phyloP scores from a whole-genome alignment of 2,797 vertebrate genomes.

The Lates japonicus region DNA sequence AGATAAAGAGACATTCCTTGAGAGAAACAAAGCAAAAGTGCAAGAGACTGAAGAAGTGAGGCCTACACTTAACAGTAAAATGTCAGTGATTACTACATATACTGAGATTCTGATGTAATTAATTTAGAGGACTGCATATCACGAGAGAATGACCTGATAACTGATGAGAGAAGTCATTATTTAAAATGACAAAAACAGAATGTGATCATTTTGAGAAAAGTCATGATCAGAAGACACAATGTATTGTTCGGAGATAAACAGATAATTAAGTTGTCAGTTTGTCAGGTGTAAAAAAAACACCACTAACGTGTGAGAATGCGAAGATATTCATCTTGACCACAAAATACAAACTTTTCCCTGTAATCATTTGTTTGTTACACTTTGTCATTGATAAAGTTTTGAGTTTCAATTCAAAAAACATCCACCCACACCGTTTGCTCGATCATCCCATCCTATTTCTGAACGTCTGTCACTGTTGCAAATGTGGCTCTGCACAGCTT shows the following conservation, averaged over 20 bases:
- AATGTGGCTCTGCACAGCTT: slow-evolving; percentile 43
- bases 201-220: neutral
- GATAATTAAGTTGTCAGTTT: neutral
- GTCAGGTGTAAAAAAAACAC: too few species aligned
- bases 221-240: neutral
- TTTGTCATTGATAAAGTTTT: slow-evolving; percentile 45
- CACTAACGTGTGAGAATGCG: neutral
- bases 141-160: neutral
- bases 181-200: neutral
- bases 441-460: slow-evolving; percentile 46
- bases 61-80: neutral
- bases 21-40: slow-evolving; percentile 4
- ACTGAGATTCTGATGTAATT: neutral
- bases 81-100: slow-evolving; percentile 4
- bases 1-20: slow-evolving; percentile 19
- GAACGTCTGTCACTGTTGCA: slow-evolving; percentile 55
- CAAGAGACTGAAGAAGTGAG: neutral
- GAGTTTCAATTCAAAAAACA: slow-evolving; percentile 12
- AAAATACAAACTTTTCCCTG: neutral
- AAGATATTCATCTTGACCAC: neutral
- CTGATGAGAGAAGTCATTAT: too few species aligned
- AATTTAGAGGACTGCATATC: neutral
- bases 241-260: neutral
- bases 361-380: slow-evolving; percentile 9
- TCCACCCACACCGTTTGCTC: slow-evolving; percentile 23